These are phyloP conservation scores for Plebejus argus DNA, from an alignment of 2,888 invertebrate species.

Conservation along the genomic window DNA sequence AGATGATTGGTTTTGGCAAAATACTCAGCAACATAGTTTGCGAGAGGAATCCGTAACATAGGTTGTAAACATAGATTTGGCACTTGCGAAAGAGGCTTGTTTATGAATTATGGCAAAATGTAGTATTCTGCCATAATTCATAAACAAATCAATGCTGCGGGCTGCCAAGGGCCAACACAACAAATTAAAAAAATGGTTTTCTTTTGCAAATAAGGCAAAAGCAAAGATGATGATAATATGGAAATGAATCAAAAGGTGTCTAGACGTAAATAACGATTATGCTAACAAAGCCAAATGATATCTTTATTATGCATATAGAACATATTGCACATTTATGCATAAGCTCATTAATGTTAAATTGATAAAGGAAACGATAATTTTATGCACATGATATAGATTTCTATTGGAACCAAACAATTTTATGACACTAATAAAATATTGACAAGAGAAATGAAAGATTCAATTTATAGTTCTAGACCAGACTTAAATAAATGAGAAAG, in stretches of 20 bases:
- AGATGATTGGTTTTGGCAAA: neutral
- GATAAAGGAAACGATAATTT: slow-evolving; percentile 15
- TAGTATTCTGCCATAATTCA: too few relatives aligned
- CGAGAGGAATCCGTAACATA: too few relatives aligned
- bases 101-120: too few relatives aligned
- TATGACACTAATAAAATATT: slow-evolving; percentile 7
- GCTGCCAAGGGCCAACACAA: too few relatives aligned
- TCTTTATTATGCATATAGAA: neutral
- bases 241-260: neutral
- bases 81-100: too few relatives aligned
- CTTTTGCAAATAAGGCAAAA: neutral
- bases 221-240: neutral
- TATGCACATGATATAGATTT: neutral
- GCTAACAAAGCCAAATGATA: neutral
- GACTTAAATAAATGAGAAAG: slow-evolving; percentile 4
- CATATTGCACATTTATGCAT: slow-evolving; percentile 20
- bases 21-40: neutral
- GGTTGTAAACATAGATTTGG: too few relatives aligned
- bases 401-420: neutral
- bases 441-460: neutral
- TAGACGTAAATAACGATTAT: neutral
- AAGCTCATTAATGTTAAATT: neutral
- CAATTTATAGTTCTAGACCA: slow-evolving; percentile 10
- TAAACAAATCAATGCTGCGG: too few relatives aligned
- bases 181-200: neutral